Conservation (phyloP, 2,797 vertebrate species). For the Euphonia xanthogaster region DNA sequence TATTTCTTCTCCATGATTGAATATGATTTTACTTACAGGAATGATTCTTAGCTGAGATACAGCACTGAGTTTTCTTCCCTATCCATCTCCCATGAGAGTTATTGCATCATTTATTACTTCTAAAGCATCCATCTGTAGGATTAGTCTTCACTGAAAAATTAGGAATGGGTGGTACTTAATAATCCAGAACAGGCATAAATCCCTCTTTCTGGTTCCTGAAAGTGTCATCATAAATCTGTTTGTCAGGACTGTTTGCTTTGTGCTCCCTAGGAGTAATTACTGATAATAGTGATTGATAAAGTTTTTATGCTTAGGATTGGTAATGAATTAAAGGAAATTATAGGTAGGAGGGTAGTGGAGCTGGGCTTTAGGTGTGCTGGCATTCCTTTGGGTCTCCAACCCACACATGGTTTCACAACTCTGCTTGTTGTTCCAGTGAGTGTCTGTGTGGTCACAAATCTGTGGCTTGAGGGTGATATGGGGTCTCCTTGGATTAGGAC, state of each 20-base stretch:
- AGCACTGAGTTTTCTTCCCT: background rate
- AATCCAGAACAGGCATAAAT: background rate
- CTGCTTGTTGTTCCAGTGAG: background rate
- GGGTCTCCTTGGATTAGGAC: background rate
- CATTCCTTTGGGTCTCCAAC: background rate
- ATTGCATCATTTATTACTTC: conserved; percentile 14
- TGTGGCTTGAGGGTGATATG: background rate
- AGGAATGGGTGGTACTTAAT: background rate
- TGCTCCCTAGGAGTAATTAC: background rate
- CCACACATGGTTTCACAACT: background rate
- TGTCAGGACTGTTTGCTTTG: conserved; percentile 9
- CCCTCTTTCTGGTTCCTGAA: background rate
- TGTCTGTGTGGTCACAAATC: background rate
- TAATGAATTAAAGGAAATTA: background rate
- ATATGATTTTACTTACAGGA: conserved; percentile 6
- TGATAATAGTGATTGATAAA: conserved; percentile 2
- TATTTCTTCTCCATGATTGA: background rate
- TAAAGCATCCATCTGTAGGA: conserved; percentile 14
- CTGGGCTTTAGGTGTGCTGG: background rate
- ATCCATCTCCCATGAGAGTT: background rate
- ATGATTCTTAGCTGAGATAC: background rate
- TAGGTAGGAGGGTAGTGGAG: background rate
- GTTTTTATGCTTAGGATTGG: background rate
- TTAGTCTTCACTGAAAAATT: conserved; percentile 22
- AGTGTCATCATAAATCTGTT: background rate